Percentiles rank a stretch among this genome's conserved stretches.
phyloP scores from a whole-genome alignment of 2,113 vertebrate species.

The Mustelus asterias region DNA sequence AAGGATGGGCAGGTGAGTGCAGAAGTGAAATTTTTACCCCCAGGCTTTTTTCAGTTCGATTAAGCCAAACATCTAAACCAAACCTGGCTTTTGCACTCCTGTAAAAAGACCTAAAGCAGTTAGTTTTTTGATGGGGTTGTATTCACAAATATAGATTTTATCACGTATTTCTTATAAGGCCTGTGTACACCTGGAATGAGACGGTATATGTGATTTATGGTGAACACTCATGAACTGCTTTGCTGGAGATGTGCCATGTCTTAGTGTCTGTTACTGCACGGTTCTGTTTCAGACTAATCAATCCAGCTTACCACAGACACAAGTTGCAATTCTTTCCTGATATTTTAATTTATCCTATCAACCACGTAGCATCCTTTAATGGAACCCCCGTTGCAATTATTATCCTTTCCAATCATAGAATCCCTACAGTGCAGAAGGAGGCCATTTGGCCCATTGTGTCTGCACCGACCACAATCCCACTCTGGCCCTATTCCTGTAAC shows the following conservation, averaged over 20 bases:
- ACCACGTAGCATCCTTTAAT: background rate
- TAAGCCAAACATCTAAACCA: background rate
- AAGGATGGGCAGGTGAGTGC: background rate
- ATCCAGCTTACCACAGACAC: conserved; percentile 51
- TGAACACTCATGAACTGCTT: conserved; percentile 50
- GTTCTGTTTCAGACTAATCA: conserved; percentile 57
- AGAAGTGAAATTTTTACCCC: background rate
- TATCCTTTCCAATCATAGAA: background rate
- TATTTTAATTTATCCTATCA: background rate
- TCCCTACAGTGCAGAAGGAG: too few relatives aligned
- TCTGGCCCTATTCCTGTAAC: too few relatives aligned
- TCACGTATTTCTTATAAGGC: conserved; percentile 48
- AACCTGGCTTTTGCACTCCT: conserved; percentile 3
- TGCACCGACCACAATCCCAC: too few relatives aligned
- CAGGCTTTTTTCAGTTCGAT: background rate
- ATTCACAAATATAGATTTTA: conserved; percentile 61
- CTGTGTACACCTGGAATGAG: conserved; percentile 63
- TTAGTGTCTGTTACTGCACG: conserved; percentile 62
- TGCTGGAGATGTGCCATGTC: conserved; percentile 61
- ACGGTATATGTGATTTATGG: conserved; percentile 61
- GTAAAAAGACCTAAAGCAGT: conserved; percentile 57
- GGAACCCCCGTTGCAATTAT: background rate
- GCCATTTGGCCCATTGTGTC: too few relatives aligned
- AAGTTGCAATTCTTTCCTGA: conserved; percentile 44
- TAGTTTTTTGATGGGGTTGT: conserved; percentile 55